Evolutionary conservation across 2,797 vertebrate genomes (phyloP).

Genomic region (Eptatretus atami): DNA sequence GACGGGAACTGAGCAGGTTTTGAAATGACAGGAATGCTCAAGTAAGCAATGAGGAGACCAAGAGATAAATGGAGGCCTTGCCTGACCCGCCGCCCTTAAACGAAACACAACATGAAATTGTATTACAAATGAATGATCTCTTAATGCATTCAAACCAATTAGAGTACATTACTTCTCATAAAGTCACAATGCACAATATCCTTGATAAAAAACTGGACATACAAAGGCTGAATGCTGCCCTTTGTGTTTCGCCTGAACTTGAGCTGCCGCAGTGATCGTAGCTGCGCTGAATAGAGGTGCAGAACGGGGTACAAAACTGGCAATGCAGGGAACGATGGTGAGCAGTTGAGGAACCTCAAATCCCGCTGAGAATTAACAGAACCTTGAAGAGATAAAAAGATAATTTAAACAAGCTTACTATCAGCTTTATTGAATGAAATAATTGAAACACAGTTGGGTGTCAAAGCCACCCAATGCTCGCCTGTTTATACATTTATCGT

Average conservation of each 20-base stretch:
- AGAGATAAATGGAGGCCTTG: constrained; percentile 24
- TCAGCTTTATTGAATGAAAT: neutral
- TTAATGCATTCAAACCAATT: too few species aligned
- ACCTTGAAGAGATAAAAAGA: constrained; percentile 15
- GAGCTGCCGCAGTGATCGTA: neutral
- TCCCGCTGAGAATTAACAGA: constrained; percentile 50
- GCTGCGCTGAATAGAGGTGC: constrained; percentile 21
- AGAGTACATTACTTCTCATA: too few species aligned
- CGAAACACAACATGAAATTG: too few species aligned
- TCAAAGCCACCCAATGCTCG: too few species aligned
- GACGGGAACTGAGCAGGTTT: constrained; percentile 42
- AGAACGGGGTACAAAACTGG: constrained; percentile 42
- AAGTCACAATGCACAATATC: too few species aligned
- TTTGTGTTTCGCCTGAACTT: neutral
- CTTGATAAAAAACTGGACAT: too few species aligned
- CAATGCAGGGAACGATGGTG: constrained; percentile 52
- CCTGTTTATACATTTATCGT: too few species aligned
- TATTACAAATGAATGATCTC: too few species aligned
- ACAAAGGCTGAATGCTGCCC: neutral
- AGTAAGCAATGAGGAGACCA: constrained; percentile 31
- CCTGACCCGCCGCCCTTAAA: too few species aligned
- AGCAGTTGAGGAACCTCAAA: constrained; percentile 88
- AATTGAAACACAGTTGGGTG: too few species aligned
- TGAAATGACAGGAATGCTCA: constrained; percentile 52
- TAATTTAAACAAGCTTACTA: neutral